A percentile compares a stretch with the other conserved stretches of the same genome.
phyloP scores from a whole-genome alignment of 2,888 invertebrate species.

The Anoncus sp. region DNA sequence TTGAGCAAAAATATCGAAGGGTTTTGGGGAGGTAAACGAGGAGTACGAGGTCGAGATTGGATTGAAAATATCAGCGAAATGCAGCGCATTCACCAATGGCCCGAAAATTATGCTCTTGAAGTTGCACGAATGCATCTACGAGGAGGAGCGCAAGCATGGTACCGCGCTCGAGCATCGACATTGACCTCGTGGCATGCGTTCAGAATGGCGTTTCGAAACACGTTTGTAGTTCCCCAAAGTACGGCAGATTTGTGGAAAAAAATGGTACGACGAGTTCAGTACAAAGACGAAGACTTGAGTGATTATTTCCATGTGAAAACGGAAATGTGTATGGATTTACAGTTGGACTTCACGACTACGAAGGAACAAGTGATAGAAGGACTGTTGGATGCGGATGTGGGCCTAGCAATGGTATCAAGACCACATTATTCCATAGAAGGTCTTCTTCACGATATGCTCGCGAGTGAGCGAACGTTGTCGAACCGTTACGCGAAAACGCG shows the following conservation, averaged over 20 bases:
- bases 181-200: slow-evolving; percentile 24
- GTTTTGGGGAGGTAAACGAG: slow-evolving; percentile 15
- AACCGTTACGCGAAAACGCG: not conserved
- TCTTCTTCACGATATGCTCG: slow-evolving; percentile 27
- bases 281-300: not conserved
- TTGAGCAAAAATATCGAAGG: slow-evolving; percentile 30
- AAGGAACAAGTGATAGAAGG: slow-evolving; percentile 37
- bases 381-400: slow-evolving; percentile 23
- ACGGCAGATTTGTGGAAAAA: not conserved
- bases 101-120: slow-evolving; percentile 26
- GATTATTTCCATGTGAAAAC: slow-evolving; percentile 23
- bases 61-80: slow-evolving; percentile 31
- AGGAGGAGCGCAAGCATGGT: slow-evolving; percentile 42
- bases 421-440: slow-evolving; percentile 1
- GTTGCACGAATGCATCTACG: slow-evolving; percentile 39
- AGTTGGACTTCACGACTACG: not conserved
- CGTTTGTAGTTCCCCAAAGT: slow-evolving; percentile 24
- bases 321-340: slow-evolving; percentile 13
- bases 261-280: slow-evolving; percentile 19
- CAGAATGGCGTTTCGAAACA: slow-evolving; percentile 2
- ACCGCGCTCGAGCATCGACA: not conserved
- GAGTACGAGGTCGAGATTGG: slow-evolving; percentile 28
- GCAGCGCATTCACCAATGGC: slow-evolving; percentile 36
- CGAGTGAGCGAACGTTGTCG: not conserved
- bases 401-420: not conserved